Base-by-base conservation (phyloP, 2,797 vertebrate genomes). In the Macropodus opercularis region DNA sequence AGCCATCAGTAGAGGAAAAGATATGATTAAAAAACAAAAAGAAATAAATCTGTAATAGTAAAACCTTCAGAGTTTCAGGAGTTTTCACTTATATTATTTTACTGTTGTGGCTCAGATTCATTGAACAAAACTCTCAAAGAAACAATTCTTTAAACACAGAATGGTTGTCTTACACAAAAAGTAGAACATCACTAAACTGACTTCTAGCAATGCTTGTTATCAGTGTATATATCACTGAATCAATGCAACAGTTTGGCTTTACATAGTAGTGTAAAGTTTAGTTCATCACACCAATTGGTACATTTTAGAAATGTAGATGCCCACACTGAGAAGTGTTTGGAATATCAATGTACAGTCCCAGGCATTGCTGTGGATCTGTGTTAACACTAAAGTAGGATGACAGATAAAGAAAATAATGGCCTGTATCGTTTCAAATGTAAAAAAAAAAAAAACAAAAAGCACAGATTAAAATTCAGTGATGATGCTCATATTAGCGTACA, bases 1-100 rank as follows among this genome's bases (percentile, higher is more conserved):
- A 32, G 29, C 51, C 55, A 62, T 72, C 74, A 72, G 79, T 69
- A 67, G 79, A 78, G 79, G 65, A 77, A 71, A 6, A 75, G 54
- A 77, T 79, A 56, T 41, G 66, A 69, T 53, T n/a, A n/a, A 13
- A 24, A 63, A 69, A 69, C 26, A 14, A 38, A 32, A 22, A 43
- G 41, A 61, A 39, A 17, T 11, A 8, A 12, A 3, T 32, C 11
- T 13, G 31, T 12, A 12, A 12, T 32, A 32, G 13, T 32, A 32
- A 32, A 32, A 23, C 38, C 38, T 56, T 34, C 1, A 35, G 2
- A 8, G 21, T 19, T 29, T 26, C 35, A 40, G 24, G n/a, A 19
- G 38, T 55, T 71, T 40, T 27, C n/a, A 51, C 44, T 56, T 52
- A 40, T 19, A 64, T 61, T 18, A 31, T 44, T 49, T 46, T 18